Percentiles rank a stretch among this genome's conserved stretches.
phyloP scores from a whole-genome alignment of 92 coral and sea anemone species.

The Porites rus region DNA sequence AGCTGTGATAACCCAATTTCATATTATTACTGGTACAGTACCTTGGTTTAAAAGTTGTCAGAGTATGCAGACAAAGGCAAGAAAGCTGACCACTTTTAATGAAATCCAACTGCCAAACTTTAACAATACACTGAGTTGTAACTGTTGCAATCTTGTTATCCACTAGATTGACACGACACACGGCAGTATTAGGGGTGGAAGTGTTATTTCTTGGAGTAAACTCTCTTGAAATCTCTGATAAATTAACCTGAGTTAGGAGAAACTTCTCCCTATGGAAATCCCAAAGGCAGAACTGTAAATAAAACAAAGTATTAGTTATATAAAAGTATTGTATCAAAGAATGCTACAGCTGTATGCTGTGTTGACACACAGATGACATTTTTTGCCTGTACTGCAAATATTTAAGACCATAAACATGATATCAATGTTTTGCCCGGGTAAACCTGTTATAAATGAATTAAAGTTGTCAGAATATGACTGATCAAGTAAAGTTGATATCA shows the following conservation, averaged over 20 bases:
- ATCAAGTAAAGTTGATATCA: too few relatives aligned
- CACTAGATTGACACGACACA: slow-evolving; percentile 79
- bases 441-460: too few relatives aligned
- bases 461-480: too few relatives aligned
- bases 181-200: slow-evolving; percentile 58
- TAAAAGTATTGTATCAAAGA: background rate
- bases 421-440: too few relatives aligned
- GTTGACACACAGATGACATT: too few relatives aligned
- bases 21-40: background rate
- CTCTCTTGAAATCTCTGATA: slow-evolving; percentile 41
- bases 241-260: slow-evolving; percentile 68
- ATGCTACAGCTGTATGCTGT: background rate
- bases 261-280: slow-evolving; percentile 67
- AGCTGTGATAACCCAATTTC: too few relatives aligned
- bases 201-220: slow-evolving; percentile 25
- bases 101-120: slow-evolving; percentile 85
- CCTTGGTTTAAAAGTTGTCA: slow-evolving; percentile 88
- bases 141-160: slow-evolving; percentile 87
- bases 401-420: too few relatives aligned
- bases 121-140: slow-evolving; percentile 81
- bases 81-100: slow-evolving; percentile 51
- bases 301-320: background rate
- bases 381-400: too few relatives aligned
- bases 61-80: slow-evolving; percentile 79
- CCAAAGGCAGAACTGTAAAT: slow-evolving; percentile 82